A percentile compares a stretch with the other conserved stretches of the same genome.
Conservation (phyloP, 2,797 vertebrate species). For the Ctenopoma multispine region DNA sequence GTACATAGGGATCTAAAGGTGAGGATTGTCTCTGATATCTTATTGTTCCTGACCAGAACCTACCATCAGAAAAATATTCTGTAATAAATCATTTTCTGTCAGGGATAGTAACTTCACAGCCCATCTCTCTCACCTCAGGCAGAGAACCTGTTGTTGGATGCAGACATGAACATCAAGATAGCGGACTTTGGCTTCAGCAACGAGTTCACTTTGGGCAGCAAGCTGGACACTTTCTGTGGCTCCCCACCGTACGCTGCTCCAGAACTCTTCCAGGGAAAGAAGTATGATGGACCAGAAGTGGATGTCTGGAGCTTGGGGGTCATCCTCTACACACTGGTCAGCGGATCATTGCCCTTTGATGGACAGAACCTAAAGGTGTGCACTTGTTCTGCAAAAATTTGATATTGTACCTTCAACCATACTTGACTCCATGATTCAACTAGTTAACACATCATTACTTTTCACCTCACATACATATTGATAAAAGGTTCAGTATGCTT, state of each 20-base stretch:
- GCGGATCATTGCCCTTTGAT: constrained; percentile 97
- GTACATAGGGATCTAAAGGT: constrained; percentile 97
- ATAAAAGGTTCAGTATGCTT: no score
- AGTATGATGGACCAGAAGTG: constrained; percentile 97
- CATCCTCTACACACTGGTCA: constrained; percentile 98
- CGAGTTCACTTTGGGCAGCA: constrained; percentile 97
- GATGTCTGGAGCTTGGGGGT: constrained; percentile 99
- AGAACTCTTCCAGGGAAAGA: constrained; percentile 99
- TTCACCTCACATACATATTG: no score
- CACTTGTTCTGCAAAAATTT: neutral
- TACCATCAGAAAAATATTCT: constrained; percentile 1
- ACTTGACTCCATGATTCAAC: neutral
- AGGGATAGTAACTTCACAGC: neutral
- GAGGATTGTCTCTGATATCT: constrained; percentile 46
- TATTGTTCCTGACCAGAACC: constrained; percentile 14
- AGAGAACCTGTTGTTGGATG: constrained; percentile 97
- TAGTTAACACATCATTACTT: no score
- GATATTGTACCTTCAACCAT: neutral
- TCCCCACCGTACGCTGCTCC: constrained; percentile 98
- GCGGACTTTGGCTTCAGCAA: constrained; percentile 99
- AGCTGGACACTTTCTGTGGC: constrained; percentile 98
- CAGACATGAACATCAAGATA: constrained; percentile 99
- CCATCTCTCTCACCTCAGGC: constrained; percentile 82
- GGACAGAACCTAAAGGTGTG: constrained; percentile 97
- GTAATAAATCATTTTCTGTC: neutral